phyloP scores from a whole-genome alignment of 2,797 vertebrate species.

The Sciurus vulgaris region DNA sequence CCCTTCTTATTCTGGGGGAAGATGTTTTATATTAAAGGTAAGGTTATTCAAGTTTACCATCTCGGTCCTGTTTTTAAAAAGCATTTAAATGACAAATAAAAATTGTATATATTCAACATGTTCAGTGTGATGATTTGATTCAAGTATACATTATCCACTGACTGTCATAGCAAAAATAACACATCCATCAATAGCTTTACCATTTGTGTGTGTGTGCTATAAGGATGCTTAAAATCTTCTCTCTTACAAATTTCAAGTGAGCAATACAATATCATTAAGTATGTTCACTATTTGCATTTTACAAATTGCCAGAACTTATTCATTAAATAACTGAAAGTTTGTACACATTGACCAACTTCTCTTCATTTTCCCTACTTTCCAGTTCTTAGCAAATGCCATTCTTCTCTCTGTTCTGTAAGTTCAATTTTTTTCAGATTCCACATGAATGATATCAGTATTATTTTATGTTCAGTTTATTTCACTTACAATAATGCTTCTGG shows the following conservation, averaged over 20 bases:
- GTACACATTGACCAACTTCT: neutral
- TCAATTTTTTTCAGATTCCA: neutral
- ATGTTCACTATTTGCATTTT: neutral
- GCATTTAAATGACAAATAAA: neutral
- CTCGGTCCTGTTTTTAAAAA: neutral
- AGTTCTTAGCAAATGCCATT: neutral
- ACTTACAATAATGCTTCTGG: neutral
- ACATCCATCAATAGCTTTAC: neutral
- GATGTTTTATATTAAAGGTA: neutral
- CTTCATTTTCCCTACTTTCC: neutral
- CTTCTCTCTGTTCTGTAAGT: neutral
- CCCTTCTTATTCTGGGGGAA: neutral
- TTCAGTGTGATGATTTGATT: neutral
- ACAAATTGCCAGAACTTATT: neutral
- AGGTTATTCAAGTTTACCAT: neutral
- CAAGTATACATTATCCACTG: neutral
- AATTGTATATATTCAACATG: neutral
- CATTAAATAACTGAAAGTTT: neutral
- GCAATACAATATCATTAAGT: neutral
- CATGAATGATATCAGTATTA: neutral
- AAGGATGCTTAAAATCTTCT: neutral
- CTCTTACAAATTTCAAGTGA: neutral
- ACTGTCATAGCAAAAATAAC: neutral
- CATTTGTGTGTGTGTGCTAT: neutral
- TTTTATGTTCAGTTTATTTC: neutral